Percentiles rank a stretch among this genome's conserved stretches.
phyloP scores from a whole-genome alignment of 1,140 invertebrate species.

The Archivesica marissinica region DNA sequence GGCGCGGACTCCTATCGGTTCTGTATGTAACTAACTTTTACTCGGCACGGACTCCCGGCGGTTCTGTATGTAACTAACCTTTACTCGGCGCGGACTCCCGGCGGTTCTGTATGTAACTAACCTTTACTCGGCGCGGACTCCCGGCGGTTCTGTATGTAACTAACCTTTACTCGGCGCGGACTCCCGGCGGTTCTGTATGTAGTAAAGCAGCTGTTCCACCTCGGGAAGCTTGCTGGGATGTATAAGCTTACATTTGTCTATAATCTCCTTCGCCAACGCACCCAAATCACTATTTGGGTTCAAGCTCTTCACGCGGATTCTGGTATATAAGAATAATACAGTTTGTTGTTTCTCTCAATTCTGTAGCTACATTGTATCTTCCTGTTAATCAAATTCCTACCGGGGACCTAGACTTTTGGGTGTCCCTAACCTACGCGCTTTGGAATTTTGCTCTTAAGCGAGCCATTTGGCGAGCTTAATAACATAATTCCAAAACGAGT shows the following conservation, averaged over 20 bases:
- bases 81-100: constrained; percentile 84
- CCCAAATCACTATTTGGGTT: constrained; percentile 92
- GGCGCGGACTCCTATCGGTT: no score
- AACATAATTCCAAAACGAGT: no score
- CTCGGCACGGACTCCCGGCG: constrained; percentile 86
- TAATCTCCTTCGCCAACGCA: constrained; percentile 92
- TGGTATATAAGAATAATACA: no score
- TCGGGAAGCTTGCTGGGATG: constrained; percentile 92
- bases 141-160: no score
- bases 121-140: no score
- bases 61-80: constrained; percentile 89
- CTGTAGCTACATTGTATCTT: no score
- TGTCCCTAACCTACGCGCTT: no score
- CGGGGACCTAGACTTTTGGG: no score
- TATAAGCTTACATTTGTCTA: constrained; percentile 95
- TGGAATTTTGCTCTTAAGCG: no score
- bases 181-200: constrained; percentile 93
- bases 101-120: constrained; percentile 95
- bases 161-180: constrained; percentile 77
- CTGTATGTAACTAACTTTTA: constrained; percentile 78
- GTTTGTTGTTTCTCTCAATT: no score
- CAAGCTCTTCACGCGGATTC: constrained; percentile 93
- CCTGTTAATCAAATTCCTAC: no score
- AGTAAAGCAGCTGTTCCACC: constrained; percentile 96
- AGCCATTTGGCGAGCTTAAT: no score